These are phyloP conservation scores for Nebria ingens DNA, from an alignment of 1,140 invertebrate species.

Conservation along the genomic window DNA sequence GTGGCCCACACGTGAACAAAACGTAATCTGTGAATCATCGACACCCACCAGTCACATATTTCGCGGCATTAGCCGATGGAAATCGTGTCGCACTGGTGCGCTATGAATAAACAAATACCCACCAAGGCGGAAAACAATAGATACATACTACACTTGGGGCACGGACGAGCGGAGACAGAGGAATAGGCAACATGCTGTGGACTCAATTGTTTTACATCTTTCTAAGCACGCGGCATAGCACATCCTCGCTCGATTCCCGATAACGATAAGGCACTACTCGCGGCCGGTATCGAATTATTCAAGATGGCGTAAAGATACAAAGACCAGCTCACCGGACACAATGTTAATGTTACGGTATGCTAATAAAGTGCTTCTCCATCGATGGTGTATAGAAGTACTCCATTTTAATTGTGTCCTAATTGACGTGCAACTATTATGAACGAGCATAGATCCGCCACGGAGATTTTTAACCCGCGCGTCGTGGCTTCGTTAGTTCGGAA, in stretches of 20 bases:
- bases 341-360: not conserved
- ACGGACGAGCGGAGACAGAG: not conserved
- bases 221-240: constrained; percentile 3
- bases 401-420: constrained; percentile 9
- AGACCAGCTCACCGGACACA: not conserved
- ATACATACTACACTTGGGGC: not conserved
- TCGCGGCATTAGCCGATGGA: constrained; percentile 2
- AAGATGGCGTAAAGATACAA: constrained; percentile 9
- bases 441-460: not conserved
- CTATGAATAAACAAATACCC: constrained; percentile 7
- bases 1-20: not conserved
- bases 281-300: constrained; percentile 9
- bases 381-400: no score
- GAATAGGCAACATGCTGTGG: not conserved
- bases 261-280: no score
- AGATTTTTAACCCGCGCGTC: not conserved
- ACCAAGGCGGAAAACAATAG: constrained; percentile 9
- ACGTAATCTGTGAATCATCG: constrained; percentile 3
- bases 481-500: constrained; percentile 4
- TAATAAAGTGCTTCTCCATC: not conserved
- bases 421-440: constrained; percentile 6
- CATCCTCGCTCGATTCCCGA: not conserved
- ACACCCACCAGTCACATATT: constrained; percentile 3
- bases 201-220: constrained; percentile 9
- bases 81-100: constrained; percentile 6